Percentiles rank a stretch among this genome's conserved stretches.
phyloP scores from a whole-genome alignment of 2,113 vertebrate species.

The Martes martes region DNA sequence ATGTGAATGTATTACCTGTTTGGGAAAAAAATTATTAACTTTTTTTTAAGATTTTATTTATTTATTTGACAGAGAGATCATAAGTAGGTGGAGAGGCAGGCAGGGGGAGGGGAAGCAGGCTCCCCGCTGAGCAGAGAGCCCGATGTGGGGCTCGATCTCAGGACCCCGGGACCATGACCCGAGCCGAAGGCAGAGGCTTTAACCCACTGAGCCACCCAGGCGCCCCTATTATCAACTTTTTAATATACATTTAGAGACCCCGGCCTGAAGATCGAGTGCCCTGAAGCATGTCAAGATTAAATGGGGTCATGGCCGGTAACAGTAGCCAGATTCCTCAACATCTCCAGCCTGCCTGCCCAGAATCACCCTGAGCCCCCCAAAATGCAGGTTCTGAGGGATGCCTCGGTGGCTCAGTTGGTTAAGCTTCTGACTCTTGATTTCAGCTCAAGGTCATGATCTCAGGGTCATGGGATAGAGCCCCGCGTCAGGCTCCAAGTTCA shows the following conservation, averaged over 20 bases:
- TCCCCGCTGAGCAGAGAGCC: no score
- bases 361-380: background rate
- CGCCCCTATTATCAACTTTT: background rate
- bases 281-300: rapidly evolving
- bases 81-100: no score
- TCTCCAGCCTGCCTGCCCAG: background rate
- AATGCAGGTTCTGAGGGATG: background rate
- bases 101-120: no score
- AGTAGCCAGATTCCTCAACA: background rate
- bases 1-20: no score
- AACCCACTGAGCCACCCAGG: no score
- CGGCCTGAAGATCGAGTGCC: background rate
- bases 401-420: background rate
- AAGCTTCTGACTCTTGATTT: background rate
- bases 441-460: background rate
- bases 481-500: rapidly evolving
- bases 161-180: no score
- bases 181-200: no score
- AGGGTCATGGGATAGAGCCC: background rate
- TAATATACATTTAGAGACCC: background rate
- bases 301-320: no score
- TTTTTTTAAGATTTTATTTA: background rate
- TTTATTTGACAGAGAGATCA: no score
- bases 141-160: no score
- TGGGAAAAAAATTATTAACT: background rate